phyloP scores from a whole-genome alignment of 2,113 vertebrate species.

The Xerus inauris region DNA sequence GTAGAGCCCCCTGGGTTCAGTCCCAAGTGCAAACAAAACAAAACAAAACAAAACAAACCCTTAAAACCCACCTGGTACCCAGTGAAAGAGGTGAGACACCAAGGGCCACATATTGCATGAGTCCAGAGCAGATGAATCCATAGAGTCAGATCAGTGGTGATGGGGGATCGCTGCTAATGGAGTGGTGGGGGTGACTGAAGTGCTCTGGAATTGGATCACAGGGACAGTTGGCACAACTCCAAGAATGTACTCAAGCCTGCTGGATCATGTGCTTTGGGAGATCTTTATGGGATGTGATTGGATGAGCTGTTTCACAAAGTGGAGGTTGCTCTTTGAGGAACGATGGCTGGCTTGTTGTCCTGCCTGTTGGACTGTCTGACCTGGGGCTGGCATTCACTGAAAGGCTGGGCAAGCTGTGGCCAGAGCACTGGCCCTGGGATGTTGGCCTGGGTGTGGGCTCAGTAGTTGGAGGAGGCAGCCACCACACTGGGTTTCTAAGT shows the following conservation, averaged over 20 bases:
- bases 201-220: background rate
- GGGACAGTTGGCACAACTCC: background rate
- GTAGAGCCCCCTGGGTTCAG: too few relatives aligned
- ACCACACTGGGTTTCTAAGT: background rate
- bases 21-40: too few relatives aligned
- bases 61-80: too few relatives aligned
- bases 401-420: background rate
- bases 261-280: too few relatives aligned
- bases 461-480: background rate
- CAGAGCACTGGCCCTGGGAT: background rate
- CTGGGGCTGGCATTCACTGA: fast-evolving
- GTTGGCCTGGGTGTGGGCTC: background rate
- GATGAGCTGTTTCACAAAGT: background rate
- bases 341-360: background rate
- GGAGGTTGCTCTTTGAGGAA: too few relatives aligned
- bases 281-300: background rate
- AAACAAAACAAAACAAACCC: too few relatives aligned
- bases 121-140: background rate
- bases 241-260: too few relatives aligned
- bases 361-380: background rate
- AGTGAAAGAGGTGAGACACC: too few relatives aligned
- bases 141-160: fast-evolving
- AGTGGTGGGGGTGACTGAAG: background rate
- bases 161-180: too few relatives aligned
- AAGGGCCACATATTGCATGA: fast-evolving